Conservation (phyloP, 2,113 vertebrate genomes). For the Leptodactylus fuscus region DNA sequence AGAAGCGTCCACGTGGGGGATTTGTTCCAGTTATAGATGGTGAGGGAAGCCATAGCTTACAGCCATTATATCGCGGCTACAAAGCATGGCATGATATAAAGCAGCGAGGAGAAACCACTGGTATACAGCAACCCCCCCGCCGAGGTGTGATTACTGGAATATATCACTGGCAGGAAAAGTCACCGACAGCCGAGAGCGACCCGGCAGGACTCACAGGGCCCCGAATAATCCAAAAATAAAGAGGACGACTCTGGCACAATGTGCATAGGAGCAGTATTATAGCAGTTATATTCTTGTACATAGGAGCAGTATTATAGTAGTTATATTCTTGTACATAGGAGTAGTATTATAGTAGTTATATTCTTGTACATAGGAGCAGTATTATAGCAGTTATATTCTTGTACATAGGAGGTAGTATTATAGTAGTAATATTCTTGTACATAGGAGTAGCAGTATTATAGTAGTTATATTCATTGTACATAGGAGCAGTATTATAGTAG, state of each 20-base stretch:
- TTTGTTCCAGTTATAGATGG: slow-evolving; percentile 26
- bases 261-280: background rate
- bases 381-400: too few relatives aligned
- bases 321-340: slow-evolving; percentile 2
- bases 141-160: background rate
- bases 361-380: too few relatives aligned
- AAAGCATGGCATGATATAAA: background rate
- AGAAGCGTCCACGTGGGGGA: background rate
- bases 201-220: background rate
- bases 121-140: background rate
- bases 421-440: too few relatives aligned
- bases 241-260: too few relatives aligned
- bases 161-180: background rate
- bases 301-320: background rate
- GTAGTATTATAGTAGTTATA: slow-evolving; percentile 4
- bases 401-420: too few relatives aligned
- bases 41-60: background rate
- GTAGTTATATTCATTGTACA: too few relatives aligned
- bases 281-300: too few relatives aligned
- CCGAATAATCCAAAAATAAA: background rate
- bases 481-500: too few relatives aligned
- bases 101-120: background rate
- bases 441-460: too few relatives aligned
- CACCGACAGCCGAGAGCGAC: background rate
- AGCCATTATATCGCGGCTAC: slow-evolving; percentile 20